A percentile compares a stretch with the other conserved stretches of the same genome.
phyloP scores from a whole-genome alignment of 2,113 vertebrate species.

The Pseudonaja textilis region DNA sequence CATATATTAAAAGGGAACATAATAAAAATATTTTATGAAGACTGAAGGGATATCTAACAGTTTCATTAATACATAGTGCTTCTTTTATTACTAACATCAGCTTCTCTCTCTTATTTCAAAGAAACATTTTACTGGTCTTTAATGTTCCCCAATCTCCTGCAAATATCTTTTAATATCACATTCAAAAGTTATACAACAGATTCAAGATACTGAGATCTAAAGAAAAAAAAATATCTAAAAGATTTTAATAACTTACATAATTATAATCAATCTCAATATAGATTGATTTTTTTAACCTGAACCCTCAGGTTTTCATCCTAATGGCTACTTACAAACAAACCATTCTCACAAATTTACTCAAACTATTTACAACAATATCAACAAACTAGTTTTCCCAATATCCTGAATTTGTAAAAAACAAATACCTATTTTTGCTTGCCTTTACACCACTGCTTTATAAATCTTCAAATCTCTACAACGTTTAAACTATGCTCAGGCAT shows the following conservation, averaged over 20 bases:
- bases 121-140: not conserved
- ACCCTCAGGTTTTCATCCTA: not conserved
- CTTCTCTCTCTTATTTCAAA: not conserved
- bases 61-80: not conserved
- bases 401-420: not conserved
- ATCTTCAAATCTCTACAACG: not conserved
- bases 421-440: not conserved
- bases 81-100: not conserved
- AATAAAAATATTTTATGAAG: not conserved
- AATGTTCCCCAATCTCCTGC: not conserved
- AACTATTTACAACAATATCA: not conserved
- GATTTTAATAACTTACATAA: not conserved
- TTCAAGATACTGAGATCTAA: not conserved
- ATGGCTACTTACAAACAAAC: not conserved
- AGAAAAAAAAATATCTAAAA: not conserved
- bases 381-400: not conserved
- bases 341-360: not conserved
- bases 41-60: not conserved
- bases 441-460: not conserved
- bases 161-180: not conserved
- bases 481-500: not conserved
- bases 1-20: not conserved
- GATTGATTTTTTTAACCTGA: conserved; percentile 1
- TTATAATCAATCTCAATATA: not conserved
- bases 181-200: not conserved